phyloP scores from a whole-genome alignment of 1,140 invertebrate genomes.

The Drosophila malerkotliana region DNA sequence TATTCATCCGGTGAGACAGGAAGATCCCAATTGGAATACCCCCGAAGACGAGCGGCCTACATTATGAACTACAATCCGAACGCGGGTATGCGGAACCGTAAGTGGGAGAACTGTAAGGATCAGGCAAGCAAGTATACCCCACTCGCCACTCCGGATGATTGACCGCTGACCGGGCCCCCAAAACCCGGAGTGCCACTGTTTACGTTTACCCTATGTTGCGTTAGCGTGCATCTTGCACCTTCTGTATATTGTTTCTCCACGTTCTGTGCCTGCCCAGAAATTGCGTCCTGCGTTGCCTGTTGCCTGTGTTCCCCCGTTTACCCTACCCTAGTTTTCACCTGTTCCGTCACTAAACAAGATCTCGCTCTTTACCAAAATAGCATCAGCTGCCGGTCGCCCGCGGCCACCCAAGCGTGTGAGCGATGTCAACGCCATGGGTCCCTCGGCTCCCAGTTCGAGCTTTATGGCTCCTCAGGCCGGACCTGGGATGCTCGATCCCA shows the following conservation, averaged over 20 bases:
- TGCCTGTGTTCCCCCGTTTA: constrained; percentile 38
- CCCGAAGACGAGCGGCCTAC: background rate
- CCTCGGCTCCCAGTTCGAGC: constrained; percentile 65
- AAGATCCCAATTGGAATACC: constrained; percentile 19
- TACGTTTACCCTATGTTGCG: constrained; percentile 21
- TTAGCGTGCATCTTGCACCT: constrained; percentile 3
- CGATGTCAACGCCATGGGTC: constrained; percentile 87
- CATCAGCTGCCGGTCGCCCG: constrained; percentile 73
- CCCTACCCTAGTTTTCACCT: background rate
- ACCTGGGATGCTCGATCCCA: constrained; percentile 81
- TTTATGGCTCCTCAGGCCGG: constrained; percentile 81
- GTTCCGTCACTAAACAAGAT: constrained; percentile 5
- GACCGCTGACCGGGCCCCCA: constrained; percentile 16
- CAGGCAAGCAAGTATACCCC: constrained; percentile 76
- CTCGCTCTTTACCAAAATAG: constrained; percentile 54
- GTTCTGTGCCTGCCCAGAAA: constrained; percentile 13
- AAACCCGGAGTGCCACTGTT: constrained; percentile 15
- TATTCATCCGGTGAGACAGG: constrained; percentile 1
- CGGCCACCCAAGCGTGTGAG: constrained; percentile 87
- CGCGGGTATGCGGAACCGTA: constrained; percentile 84
- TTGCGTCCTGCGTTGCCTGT: constrained; percentile 53
- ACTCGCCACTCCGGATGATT: constrained; percentile 22
- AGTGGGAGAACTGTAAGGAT: constrained; percentile 84
- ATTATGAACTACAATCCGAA: constrained; percentile 85
- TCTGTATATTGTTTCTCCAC: background rate